These are phyloP conservation scores for Artibeus jamaicensis DNA, from an alignment of 2,797 vertebrate genomes.

Conservation along the genomic window DNA sequence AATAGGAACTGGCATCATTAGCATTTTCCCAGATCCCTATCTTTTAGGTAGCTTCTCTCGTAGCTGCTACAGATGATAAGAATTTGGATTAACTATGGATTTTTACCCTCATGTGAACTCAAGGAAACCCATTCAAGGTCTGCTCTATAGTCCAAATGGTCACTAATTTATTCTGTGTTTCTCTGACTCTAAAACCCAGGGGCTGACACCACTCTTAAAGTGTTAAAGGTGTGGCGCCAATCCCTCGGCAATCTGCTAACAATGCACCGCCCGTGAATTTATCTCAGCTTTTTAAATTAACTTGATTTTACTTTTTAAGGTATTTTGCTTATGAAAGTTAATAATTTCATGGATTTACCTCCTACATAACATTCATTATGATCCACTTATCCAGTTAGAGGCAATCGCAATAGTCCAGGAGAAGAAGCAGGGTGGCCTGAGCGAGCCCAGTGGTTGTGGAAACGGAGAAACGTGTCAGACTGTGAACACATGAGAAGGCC, in stretches of 20 bases:
- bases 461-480: background rate
- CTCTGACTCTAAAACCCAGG: background rate
- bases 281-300: background rate
- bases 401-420: background rate
- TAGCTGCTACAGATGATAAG: background rate
- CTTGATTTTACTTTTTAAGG: background rate
- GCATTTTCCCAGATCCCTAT: background rate
- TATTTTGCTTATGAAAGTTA: background rate
- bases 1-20: background rate
- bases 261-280: background rate
- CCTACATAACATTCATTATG: background rate
- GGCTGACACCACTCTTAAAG: background rate
- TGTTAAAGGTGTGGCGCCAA: background rate
- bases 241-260: background rate
- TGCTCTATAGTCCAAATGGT: background rate
- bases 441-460: background rate
- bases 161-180: background rate
- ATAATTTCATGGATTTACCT: background rate
- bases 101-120: background rate
- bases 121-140: background rate
- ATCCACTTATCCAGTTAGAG: background rate
- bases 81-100: background rate
- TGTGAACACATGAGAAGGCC: background rate
- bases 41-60: background rate
- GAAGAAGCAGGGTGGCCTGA: background rate